Conservation (phyloP, 2,113 vertebrate species). For the Hypocryptadius cinnamomeus region DNA sequence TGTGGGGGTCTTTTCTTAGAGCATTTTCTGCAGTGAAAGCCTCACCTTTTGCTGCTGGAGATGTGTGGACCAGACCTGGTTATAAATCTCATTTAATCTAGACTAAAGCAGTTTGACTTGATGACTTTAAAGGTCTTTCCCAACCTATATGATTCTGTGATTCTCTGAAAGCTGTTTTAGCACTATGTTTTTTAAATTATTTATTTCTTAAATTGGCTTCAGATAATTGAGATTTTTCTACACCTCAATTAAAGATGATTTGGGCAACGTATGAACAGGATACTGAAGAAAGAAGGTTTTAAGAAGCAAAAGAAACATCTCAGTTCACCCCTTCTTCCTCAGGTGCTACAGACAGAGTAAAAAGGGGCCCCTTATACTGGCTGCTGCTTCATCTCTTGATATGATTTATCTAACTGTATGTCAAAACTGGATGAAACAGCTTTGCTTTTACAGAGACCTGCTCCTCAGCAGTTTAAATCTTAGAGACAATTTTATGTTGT, state of each 20-base stretch:
- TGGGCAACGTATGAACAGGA: not conserved
- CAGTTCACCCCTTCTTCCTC: not conserved
- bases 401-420: not conserved
- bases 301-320: not conserved
- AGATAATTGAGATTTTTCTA: not conserved
- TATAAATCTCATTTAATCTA: not conserved
- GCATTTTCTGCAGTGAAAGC: not conserved
- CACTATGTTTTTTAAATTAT: not conserved
- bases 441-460: not conserved
- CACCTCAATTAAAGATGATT: not conserved
- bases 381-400: not conserved
- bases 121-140: not conserved
- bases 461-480: not conserved
- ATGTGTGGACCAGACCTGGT: not conserved
- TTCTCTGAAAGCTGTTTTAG: not conserved
- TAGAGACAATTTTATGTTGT: not conserved
- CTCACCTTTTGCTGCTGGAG: not conserved
- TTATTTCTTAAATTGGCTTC: not conserved
- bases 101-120: not conserved
- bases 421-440: not conserved
- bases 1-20: not conserved
- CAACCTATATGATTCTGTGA: not conserved
- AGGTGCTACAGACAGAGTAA: fast-evolving
- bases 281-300: not conserved
- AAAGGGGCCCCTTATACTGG: not conserved